Conservation (phyloP, 2,797 vertebrate genomes). For the Xiphorhynchus erythropygius region DNA sequence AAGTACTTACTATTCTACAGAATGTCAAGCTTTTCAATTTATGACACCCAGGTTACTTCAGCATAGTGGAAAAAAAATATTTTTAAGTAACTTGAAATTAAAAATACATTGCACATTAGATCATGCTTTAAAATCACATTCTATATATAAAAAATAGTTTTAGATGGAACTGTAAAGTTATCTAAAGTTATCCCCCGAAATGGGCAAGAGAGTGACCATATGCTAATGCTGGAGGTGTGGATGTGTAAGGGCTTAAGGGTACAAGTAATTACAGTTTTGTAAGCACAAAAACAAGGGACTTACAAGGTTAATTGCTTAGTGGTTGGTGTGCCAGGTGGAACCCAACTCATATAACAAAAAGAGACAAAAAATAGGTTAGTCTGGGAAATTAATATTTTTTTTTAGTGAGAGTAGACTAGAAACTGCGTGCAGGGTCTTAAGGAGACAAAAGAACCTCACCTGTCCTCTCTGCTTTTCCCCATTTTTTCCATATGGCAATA, state of each 20-base stretch:
- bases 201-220: not conserved
- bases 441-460: not conserved
- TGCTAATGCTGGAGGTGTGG: not conserved
- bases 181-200: not conserved
- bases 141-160: not conserved
- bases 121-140: not conserved
- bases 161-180: not conserved
- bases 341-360: not conserved
- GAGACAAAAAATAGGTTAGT: not conserved
- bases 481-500: not conserved
- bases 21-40: conserved; percentile 11
- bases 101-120: not conserved
- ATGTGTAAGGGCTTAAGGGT: not conserved
- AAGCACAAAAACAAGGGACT: not conserved
- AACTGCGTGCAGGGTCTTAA: not conserved
- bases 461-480: not conserved
- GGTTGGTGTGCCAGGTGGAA: not conserved
- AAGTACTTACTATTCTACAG: conserved; percentile 3
- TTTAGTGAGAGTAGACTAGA: not conserved
- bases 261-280: not conserved
- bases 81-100: not conserved
- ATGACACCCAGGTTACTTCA: not conserved
- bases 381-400: not conserved
- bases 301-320: not conserved
- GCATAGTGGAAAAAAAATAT: not conserved